phyloP scores from a whole-genome alignment of 2,888 invertebrate genomes.

The Gibbula magus region DNA sequence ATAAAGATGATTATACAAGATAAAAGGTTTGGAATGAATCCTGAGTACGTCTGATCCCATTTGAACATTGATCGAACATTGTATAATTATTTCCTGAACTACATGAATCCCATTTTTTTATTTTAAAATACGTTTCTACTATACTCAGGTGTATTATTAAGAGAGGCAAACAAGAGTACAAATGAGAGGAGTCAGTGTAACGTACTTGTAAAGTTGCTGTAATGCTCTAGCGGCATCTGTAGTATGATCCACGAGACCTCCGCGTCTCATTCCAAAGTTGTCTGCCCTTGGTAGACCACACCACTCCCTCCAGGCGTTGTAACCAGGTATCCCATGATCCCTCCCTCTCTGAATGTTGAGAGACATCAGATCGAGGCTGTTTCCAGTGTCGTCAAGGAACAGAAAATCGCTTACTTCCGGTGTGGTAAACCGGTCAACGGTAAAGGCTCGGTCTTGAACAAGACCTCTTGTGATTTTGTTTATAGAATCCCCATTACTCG shows the following conservation, averaged over 20 bases:
- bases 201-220: constrained; percentile 42
- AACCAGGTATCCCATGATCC: constrained; percentile 90
- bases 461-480: constrained; percentile 5
- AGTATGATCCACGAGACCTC: constrained; percentile 41
- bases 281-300: constrained; percentile 65
- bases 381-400: constrained; percentile 76
- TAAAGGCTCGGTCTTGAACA: constrained; percentile 41
- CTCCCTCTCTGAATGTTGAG: constrained; percentile 92
- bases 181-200: too few species aligned
- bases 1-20: too few species aligned
- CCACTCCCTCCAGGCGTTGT: constrained; percentile 81
- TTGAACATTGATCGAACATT: too few species aligned
- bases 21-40: too few species aligned
- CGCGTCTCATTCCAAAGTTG: constrained; percentile 41
- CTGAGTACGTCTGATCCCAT: too few species aligned
- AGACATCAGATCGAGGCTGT: constrained; percentile 85
- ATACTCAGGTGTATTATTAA: too few species aligned
- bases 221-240: constrained; percentile 40
- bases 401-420: constrained; percentile 93
- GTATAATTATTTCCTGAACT: too few species aligned
- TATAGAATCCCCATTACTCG: neutral
- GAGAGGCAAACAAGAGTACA: too few species aligned
- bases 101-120: too few species aligned
- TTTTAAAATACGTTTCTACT: too few species aligned
- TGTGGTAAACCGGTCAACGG: constrained; percentile 72